A percentile compares a stretch with the other conserved stretches of the same genome.
Conservation (phyloP, 1,140 invertebrate species). For the Magallana gigas region DNA sequence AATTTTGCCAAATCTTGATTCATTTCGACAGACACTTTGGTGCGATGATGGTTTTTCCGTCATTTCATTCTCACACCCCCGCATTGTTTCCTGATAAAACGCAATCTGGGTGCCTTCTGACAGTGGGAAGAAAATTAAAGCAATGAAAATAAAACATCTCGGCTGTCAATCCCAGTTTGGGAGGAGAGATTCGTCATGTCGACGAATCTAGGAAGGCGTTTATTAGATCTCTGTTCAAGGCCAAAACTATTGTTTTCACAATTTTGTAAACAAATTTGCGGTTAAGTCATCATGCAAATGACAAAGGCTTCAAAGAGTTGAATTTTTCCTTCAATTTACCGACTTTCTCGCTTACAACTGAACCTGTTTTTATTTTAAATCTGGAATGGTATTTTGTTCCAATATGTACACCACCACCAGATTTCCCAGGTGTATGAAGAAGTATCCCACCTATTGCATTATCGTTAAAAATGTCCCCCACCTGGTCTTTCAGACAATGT, state of each 20-base stretch:
- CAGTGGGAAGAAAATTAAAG: background rate
- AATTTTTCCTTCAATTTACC: background rate
- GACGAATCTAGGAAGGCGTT: background rate
- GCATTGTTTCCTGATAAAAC: background rate
- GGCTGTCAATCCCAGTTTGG: background rate
- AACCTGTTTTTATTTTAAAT: no score
- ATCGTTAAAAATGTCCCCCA: no score
- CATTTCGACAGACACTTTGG: background rate
- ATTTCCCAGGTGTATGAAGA: no score
- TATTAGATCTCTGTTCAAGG: background rate
- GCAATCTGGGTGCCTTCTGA: background rate
- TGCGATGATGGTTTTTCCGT: background rate
- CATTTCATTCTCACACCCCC: background rate
- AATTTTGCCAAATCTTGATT: background rate
- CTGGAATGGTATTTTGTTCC: no score
- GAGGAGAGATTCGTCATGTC: background rate
- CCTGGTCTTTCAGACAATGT: no score
- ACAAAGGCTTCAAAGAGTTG: background rate
- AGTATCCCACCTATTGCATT: no score
- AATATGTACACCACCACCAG: no score
- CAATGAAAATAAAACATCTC: background rate
- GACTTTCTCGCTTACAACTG: background rate
- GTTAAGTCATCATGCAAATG: background rate
- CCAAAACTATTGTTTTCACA: constrained; percentile 8
- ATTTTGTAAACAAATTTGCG: constrained; percentile 21